Evolutionary conservation across 2,888 invertebrate species (phyloP).

Genomic region (Tubiluchus corallicola): DNA sequence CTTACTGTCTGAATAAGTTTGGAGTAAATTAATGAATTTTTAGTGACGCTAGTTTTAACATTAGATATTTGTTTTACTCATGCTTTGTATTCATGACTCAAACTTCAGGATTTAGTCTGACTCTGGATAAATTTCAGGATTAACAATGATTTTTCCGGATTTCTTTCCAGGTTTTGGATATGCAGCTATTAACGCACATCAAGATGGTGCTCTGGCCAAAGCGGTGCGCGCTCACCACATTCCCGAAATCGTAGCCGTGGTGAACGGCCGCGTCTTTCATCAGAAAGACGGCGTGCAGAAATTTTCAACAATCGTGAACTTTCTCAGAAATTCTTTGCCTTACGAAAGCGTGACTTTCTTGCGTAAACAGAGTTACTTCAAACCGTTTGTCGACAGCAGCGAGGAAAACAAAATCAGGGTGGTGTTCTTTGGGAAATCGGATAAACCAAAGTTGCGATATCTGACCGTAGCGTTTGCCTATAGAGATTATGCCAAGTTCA

Average conservation of each 20-base stretch:
- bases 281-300: conserved; percentile 57
- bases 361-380: conserved; percentile 47
- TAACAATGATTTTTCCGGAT: not conserved
- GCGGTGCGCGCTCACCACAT: conserved; percentile 59
- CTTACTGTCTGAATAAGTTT: too few relatives aligned
- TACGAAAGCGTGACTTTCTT: conserved; percentile 50
- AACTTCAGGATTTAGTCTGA: not conserved
- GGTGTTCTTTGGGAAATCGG: conserved; percentile 47
- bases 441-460: conserved; percentile 62
- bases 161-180: conserved; percentile 29
- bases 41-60: too few relatives aligned
- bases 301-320: conserved; percentile 51
- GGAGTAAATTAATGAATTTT: too few relatives aligned
- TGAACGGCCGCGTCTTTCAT: conserved; percentile 64
- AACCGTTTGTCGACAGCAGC: conserved; percentile 67
- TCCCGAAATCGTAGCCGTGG: conserved; percentile 57
- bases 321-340: conserved; percentile 68
- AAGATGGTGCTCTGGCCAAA: conserved; percentile 54
- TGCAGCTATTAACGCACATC: conserved; percentile 53
- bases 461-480: conserved; percentile 70
- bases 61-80: not conserved
- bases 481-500: conserved; percentile 65
- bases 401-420: conserved; percentile 72
- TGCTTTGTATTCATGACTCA: conserved; percentile 32
- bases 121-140: conserved; percentile 25